A percentile compares a stretch with the other conserved stretches of the same genome.
These are phyloP conservation scores for Lumbricus terrestris DNA, from an alignment of 2,888 invertebrate species.

Conservation along the genomic window DNA sequence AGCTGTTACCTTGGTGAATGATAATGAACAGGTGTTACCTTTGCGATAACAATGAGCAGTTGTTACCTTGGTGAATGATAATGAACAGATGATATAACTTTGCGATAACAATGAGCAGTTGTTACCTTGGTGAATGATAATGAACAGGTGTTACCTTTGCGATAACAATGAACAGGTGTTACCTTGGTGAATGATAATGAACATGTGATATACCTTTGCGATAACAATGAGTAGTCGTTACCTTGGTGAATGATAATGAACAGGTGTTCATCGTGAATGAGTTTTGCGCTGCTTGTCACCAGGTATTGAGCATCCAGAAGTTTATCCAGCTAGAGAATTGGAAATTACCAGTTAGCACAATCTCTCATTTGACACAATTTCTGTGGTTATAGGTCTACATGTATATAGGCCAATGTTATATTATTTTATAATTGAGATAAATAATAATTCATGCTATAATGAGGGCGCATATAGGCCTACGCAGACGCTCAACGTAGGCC, in stretches of 20 bases:
- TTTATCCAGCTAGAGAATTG: conserved; percentile 32
- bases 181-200: conserved; percentile 53
- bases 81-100: conserved; percentile 70
- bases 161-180: too few relatives aligned
- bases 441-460: too few relatives aligned
- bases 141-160: too few relatives aligned
- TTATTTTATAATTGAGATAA: too few relatives aligned
- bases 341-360: neutral
- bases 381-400: too few relatives aligned
- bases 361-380: too few relatives aligned
- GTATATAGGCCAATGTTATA: too few relatives aligned
- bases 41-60: conserved; percentile 61
- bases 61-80: conserved; percentile 71
- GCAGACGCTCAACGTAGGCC: too few relatives aligned
- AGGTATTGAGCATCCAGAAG: conserved; percentile 34
- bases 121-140: too few relatives aligned
- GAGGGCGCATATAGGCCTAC: too few relatives aligned
- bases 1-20: conserved; percentile 59
- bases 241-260: conserved; percentile 98
- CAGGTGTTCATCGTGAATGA: conserved; percentile 93
- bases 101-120: conserved; percentile 58
- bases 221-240: conserved; percentile 55
- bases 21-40: conserved; percentile 66
- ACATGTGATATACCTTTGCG: conserved; percentile 71
- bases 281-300: conserved; percentile 58